Evolutionary conservation across 2,113 vertebrate species (phyloP).

Genomic region (Dicerorhinus sumatrensis): DNA sequence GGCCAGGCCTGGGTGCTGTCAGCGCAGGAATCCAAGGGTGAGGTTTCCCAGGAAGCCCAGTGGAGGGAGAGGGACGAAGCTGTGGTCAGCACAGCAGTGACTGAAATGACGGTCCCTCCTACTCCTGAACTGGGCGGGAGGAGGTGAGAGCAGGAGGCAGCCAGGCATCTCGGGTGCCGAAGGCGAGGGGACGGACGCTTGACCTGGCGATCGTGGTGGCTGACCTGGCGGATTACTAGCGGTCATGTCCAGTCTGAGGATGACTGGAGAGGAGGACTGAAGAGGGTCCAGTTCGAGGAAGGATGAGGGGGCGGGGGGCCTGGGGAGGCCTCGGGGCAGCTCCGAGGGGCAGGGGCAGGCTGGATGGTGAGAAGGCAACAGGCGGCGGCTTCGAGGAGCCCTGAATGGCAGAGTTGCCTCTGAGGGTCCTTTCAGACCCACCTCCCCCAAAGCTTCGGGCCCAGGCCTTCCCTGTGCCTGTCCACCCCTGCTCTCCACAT

Average conservation of each 20-base stretch:
- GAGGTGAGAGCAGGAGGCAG: neutral
- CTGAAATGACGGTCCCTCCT: too few species aligned
- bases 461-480: neutral
- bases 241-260: neutral
- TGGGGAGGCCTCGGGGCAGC: neutral
- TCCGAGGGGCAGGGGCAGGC: neutral
- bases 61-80: neutral
- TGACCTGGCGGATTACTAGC: too few species aligned
- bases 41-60: neutral
- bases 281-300: neutral
- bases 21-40: neutral
- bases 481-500: neutral
- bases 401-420: neutral
- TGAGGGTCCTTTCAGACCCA: neutral
- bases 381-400: neutral
- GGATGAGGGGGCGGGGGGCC: neutral
- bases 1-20: neutral
- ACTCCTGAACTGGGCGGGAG: neutral
- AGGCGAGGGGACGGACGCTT: too few species aligned
- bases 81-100: too few species aligned
- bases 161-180: too few species aligned
- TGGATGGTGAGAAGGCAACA: neutral
- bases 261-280: neutral
- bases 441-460: neutral
- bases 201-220: too few species aligned